Evolutionary conservation across 2,888 invertebrate species (phyloP).

Genomic region (Limnephilus lunatus): DNA sequence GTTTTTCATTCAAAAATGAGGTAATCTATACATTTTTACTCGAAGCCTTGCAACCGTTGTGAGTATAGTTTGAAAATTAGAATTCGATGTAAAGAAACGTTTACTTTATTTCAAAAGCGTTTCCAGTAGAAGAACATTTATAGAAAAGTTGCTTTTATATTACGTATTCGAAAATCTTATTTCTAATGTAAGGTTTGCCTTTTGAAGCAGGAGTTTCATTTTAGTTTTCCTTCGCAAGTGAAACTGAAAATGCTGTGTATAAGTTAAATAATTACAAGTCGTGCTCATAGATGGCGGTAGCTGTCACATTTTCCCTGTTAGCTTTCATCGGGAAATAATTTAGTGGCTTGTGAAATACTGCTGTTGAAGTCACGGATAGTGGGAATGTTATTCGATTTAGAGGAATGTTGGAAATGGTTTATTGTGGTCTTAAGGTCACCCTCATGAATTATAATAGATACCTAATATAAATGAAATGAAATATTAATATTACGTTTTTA

Average conservation of each 20-base stretch:
- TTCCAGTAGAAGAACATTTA: neutral
- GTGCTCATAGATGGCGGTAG: slow-evolving; percentile 37
- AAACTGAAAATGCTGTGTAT: neutral
- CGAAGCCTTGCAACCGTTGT: neutral
- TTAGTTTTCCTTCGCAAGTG: neutral
- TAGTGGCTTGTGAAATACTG: slow-evolving; percentile 25
- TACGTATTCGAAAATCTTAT: neutral
- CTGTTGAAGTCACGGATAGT: neutral
- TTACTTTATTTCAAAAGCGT: neutral
- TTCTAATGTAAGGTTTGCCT: neutral
- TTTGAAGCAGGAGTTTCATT: neutral
- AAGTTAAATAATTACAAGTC: slow-evolving; percentile 8
- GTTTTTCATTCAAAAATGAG: neutral
- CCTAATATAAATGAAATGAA: neutral
- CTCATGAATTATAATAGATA: neutral
- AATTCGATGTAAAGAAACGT: neutral
- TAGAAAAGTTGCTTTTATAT: neutral
- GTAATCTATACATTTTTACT: neutral
- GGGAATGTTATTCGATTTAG: neutral
- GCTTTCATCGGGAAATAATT: slow-evolving; percentile 37
- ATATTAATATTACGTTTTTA: neutral
- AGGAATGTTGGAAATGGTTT: neutral
- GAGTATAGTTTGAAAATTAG: neutral
- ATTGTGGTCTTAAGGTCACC: neutral
- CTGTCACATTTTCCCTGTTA: slow-evolving; percentile 29